Evolutionary conservation across 1,140 invertebrate genomes (phyloP).

Genomic region (Maconellicoccus hirsutus): DNA sequence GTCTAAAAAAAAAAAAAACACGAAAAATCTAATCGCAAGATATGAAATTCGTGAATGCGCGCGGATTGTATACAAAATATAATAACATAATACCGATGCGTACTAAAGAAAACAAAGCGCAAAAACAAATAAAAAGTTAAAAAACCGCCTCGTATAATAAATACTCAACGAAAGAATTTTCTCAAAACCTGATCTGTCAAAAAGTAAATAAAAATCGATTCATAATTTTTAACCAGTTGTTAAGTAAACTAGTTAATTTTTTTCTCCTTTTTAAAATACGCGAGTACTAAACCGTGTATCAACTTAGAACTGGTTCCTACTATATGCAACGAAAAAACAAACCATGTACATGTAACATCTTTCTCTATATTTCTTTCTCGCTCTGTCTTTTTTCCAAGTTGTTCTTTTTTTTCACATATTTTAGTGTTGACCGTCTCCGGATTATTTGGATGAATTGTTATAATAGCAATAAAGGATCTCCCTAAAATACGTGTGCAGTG

Average conservation of each 20-base stretch:
- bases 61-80: background rate
- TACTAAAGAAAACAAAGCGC: background rate
- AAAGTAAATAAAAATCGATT: constrained; percentile 22
- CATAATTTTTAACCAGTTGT: constrained; percentile 22
- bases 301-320: background rate
- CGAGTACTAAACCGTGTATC: background rate
- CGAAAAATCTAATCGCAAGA: background rate
- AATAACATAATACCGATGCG: background rate
- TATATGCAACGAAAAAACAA: too few species aligned
- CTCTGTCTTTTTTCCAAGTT: background rate
- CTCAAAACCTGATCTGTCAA: constrained; percentile 20
- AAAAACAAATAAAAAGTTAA: background rate
- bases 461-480: background rate
- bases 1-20: too few species aligned
- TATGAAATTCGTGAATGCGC: background rate
- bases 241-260: constrained; percentile 22
- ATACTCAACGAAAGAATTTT: constrained; percentile 17
- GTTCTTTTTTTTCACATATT: background rate
- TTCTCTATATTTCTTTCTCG: background rate
- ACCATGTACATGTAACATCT: too few species aligned
- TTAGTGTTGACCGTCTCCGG: background rate
- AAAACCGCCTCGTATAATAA: constrained; percentile 6
- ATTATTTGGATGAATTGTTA: background rate
- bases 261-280: background rate
- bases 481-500: background rate